A percentile compares a stretch with the other conserved stretches of the same genome.
These are phyloP conservation scores for Mesaphorura yosii DNA, from an alignment of 1,140 invertebrate genomes.

Conservation along the genomic window DNA sequence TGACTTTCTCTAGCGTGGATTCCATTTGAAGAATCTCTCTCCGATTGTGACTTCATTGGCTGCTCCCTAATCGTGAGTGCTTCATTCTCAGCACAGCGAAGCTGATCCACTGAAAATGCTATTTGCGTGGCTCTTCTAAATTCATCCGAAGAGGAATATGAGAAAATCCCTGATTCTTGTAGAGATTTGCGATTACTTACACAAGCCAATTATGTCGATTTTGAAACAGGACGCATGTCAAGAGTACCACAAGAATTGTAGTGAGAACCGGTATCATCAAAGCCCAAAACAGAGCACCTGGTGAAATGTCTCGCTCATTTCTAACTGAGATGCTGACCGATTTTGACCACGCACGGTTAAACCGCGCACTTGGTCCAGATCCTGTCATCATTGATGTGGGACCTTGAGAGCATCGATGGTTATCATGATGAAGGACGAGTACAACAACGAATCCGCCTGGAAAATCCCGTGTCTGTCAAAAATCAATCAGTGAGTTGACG, in stretches of 20 bases:
- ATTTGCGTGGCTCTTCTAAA: too few species aligned
- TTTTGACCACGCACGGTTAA: too few species aligned
- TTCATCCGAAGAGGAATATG: too few species aligned
- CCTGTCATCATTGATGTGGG: neutral
- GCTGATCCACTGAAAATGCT: neutral
- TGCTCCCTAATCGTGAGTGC: neutral
- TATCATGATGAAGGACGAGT: slow-evolving; percentile 17
- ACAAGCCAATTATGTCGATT: slow-evolving; percentile 22
- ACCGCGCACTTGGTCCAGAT: too few species aligned
- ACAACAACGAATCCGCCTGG: slow-evolving; percentile 15
- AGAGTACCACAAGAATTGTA: neutral
- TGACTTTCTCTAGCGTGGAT: too few species aligned
- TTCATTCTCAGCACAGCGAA: neutral
- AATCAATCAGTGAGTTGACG: slow-evolving; percentile 5
- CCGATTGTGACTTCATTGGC: too few species aligned
- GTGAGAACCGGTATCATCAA: slow-evolving; percentile 17
- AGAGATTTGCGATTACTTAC: slow-evolving; percentile 4
- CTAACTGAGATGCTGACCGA: slow-evolving; percentile 10
- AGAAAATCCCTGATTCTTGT: too few species aligned
- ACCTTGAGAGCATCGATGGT: slow-evolving; percentile 2
- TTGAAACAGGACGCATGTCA: slow-evolving; percentile 9
- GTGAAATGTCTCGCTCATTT: slow-evolving; percentile 10
- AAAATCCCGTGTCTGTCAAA: slow-evolving; percentile 3
- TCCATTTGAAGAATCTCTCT: too few species aligned
- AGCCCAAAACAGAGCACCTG: slow-evolving; percentile 4